Conservation (phyloP, 2,113 vertebrate species). For the Forbesichthys papilliferus region DNA sequence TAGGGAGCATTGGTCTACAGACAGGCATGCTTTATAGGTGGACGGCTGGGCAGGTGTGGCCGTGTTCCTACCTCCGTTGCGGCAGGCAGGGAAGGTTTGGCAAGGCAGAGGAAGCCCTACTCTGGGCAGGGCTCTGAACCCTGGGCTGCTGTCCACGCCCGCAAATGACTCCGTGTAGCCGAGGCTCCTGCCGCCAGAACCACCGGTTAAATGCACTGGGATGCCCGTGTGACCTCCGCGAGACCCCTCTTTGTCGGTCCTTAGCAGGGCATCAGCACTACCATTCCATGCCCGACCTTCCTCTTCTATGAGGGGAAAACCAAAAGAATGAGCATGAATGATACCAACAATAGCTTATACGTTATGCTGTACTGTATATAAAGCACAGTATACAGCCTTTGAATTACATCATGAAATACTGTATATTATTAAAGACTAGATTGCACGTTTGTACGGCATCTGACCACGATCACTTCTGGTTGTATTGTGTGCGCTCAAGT, state of each 20-base stretch:
- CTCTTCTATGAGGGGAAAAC: constrained; percentile 73
- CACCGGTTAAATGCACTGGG: constrained; percentile 77
- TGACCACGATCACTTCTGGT: too few relatives aligned
- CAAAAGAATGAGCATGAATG: not conserved
- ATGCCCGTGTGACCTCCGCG: constrained; percentile 78
- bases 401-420: too few relatives aligned
- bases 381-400: too few relatives aligned
- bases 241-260: constrained; percentile 75
- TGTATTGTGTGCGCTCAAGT: too few relatives aligned
- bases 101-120: constrained; percentile 84
- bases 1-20: not conserved
- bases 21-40: not conserved
- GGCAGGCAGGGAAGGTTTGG: constrained; percentile 89
- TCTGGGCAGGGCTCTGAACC: constrained; percentile 80
- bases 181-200: constrained; percentile 69
- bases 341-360: too few relatives aligned
- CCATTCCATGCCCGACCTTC: constrained; percentile 81
- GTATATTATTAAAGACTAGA: too few relatives aligned
- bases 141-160: constrained; percentile 69
- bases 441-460: too few relatives aligned
- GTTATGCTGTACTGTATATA: too few relatives aligned
- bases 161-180: constrained; percentile 77
- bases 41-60: not conserved
- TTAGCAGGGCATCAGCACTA: constrained; percentile 73
- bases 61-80: constrained; percentile 82